Evolutionary conservation across 2,797 vertebrate species (phyloP).

Genomic region (Intellagama lesueurii): DNA sequence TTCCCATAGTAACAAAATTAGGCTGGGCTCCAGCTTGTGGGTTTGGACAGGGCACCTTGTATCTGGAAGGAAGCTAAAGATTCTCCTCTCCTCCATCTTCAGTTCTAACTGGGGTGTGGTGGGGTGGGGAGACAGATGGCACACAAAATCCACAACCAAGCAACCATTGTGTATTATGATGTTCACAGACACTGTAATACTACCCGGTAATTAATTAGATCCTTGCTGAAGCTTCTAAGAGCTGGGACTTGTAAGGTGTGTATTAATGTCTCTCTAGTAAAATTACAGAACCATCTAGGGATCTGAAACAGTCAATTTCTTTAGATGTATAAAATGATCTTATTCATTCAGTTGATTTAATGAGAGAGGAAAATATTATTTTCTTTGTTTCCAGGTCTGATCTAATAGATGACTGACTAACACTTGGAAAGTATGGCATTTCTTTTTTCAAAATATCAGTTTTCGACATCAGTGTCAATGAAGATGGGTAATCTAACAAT

Average conservation of each 20-base stretch:
- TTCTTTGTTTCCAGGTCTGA: constrained; percentile 26
- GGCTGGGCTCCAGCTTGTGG: neutral
- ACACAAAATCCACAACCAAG: neutral
- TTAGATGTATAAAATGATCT: constrained; percentile 63
- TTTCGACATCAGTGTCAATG: neutral
- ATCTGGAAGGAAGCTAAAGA: neutral
- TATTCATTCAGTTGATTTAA: constrained; percentile 46
- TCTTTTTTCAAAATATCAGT: neutral
- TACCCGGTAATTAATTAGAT: constrained; percentile 30
- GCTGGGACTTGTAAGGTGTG: constrained; percentile 62
- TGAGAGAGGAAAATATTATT: constrained; percentile 1
- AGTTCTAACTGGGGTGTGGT: neutral
- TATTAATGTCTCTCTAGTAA: constrained; percentile 57
- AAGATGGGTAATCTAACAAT: neutral
- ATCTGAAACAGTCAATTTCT: constrained; percentile 38
- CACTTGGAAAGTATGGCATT: neutral
- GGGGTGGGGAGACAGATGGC: neutral
- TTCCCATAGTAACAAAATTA: neutral
- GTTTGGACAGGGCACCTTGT: neutral
- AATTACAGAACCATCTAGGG: constrained; percentile 57
- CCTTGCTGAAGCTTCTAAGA: constrained; percentile 9
- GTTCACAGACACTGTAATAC: constrained; percentile 16
- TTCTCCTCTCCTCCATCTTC: neutral
- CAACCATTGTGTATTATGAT: constrained; percentile 9
- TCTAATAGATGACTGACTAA: constrained; percentile 41